Base-by-base conservation (phyloP, 2,888 invertebrate genomes). In the Bruchidius siliquastri region DNA sequence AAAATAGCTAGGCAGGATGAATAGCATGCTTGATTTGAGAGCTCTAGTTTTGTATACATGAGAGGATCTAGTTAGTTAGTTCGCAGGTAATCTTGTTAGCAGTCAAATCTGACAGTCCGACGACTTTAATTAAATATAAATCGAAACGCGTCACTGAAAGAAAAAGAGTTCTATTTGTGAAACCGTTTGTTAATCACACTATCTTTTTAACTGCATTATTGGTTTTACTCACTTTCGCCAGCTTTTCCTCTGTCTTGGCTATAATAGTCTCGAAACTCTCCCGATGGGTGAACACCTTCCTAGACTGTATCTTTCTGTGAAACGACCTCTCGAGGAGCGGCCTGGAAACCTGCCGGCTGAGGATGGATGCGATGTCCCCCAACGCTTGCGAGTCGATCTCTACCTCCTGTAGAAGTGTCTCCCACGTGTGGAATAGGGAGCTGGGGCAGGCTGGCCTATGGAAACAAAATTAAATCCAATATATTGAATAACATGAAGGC, bases 231-330 rank as follows among this genome's bases (percentile, higher is more conserved):
- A 92, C 92, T 89, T 92, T 92, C 80, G 89, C 89, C 79, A 94
- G 87, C 85, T 93, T 92, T 83, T 94, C 93, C 86, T 94, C 94
- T 72, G 96, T 93, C 88, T 96, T 96, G 80, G 91, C 91, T 78
- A 96, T 91, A 81, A 96, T 93, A 76, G 94, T 92, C 87, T 96
- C 96, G 87, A 95, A 96, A 82, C 94, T 94, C 86, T 96, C 96
- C 79, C 96, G 90, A 86, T 96, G 96, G 26, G 93, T 91, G 87
- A 96, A 96, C 76, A 96, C 92, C 88, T 96, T 96, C 81, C 96
- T 90, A 69, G 96, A 94, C 86, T 96, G 96, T 77, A 96, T 93
- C 88, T 97, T 97, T 84, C 96, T 91, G 86, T 95, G 93, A 87
- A 96, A 96, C 81, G 96, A 95, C 83, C 92, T 91, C 84, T 96